phyloP scores from a whole-genome alignment of 2,113 vertebrate species.

The Glareola pratincola region DNA sequence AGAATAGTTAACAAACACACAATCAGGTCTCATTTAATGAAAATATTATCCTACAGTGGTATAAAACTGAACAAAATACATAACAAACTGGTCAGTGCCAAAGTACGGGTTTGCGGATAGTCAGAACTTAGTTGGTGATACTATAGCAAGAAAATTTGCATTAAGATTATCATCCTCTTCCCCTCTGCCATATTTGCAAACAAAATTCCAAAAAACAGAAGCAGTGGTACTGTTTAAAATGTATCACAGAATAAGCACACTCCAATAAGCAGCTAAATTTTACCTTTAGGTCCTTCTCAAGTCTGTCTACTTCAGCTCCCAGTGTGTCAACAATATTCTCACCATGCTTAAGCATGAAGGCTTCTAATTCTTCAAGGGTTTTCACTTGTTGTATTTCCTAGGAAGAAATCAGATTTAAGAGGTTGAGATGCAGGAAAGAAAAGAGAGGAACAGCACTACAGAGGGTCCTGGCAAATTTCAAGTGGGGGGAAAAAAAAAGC shows the following conservation, averaged over 20 bases:
- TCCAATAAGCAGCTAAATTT: not conserved
- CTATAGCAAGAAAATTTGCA: not conserved
- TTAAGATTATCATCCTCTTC: not conserved
- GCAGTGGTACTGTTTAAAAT: not conserved
- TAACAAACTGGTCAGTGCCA: not conserved
- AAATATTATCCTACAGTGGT: not conserved
- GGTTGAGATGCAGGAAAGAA: not conserved
- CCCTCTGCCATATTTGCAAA: not conserved
- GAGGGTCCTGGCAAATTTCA: not conserved
- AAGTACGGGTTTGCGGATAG: not conserved
- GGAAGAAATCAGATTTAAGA: conserved; percentile 23
- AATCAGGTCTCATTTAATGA: not conserved
- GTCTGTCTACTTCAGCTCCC: conserved; percentile 94
- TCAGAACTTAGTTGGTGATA: not conserved
- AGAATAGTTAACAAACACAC: not conserved
- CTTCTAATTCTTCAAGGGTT: conserved; percentile 92
- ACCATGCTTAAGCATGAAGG: conserved; percentile 97
- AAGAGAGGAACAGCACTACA: not conserved
- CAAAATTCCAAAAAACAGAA: not conserved
- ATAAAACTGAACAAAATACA: not conserved
- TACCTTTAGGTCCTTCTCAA: conserved; percentile 98
- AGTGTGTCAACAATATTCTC: conserved; percentile 97
- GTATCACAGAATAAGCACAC: not conserved
- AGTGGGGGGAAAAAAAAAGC: not conserved
- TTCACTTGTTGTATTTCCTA: conserved; percentile 98